A percentile compares a stretch with the other conserved stretches of the same genome.
Conservation (phyloP, 2,113 vertebrate genomes). For the Madoqua kirkii region DNA sequence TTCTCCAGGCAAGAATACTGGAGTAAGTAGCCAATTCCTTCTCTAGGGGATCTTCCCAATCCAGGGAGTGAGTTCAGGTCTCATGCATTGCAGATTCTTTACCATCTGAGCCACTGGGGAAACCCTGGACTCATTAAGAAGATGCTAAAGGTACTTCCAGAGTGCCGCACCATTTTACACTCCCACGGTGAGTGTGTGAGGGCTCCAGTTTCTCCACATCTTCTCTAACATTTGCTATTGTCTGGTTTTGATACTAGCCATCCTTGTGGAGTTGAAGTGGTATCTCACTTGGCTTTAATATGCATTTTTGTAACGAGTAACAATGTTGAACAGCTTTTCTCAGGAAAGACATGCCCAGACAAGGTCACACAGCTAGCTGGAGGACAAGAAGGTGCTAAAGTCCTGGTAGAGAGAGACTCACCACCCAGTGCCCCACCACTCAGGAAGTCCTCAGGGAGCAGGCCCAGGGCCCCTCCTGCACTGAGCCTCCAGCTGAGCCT, state of each 20-base stretch:
- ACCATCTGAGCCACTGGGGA: background rate
- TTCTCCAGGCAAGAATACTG: background rate
- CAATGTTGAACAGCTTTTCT: background rate
- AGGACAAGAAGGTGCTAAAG: background rate
- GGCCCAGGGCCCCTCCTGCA: background rate
- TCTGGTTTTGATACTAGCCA: background rate
- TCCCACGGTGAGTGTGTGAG: accelerated
- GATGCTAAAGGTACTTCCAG: too few species aligned
- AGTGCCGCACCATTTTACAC: background rate
- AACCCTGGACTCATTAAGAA: background rate
- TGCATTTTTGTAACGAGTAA: background rate
- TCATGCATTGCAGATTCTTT: background rate
- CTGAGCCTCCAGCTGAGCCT: background rate
- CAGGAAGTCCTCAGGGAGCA: background rate
- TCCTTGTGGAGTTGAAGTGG: background rate
- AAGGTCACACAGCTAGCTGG: background rate
- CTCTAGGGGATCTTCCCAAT: background rate
- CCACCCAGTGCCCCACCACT: background rate
- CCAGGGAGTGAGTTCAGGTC: background rate
- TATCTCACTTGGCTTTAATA: too few species aligned
- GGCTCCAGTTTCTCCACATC: background rate
- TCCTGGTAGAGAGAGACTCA: background rate
- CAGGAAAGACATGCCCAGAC: background rate
- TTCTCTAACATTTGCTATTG: too few species aligned
- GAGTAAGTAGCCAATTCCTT: background rate